These are phyloP conservation scores for Meda fulgida DNA, from an alignment of 2,797 vertebrate genomes.

Conservation along the genomic window DNA sequence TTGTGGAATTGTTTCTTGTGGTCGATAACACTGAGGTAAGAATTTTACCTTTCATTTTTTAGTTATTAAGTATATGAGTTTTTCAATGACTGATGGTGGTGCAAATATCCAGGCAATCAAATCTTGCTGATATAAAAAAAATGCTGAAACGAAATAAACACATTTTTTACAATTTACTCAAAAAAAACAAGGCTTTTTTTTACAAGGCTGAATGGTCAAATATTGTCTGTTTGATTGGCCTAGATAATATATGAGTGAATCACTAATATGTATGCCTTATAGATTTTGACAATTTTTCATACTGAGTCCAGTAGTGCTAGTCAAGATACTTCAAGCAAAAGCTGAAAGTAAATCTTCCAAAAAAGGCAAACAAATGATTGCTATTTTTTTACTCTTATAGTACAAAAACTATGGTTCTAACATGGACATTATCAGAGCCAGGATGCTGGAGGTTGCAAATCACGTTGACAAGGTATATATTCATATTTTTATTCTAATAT, in stretches of 20 bases:
- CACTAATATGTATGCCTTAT: neutral
- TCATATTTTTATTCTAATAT: neutral
- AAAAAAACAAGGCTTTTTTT: no score
- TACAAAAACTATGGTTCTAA: slow-evolving; percentile 62
- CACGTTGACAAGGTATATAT: slow-evolving; percentile 87
- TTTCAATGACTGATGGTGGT: neutral
- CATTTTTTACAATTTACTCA: no score
- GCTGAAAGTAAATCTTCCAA: neutral
- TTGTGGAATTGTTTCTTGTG: slow-evolving; percentile 87
- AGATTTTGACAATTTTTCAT: neutral
- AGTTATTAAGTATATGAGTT: neutral
- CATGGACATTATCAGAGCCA: slow-evolving; percentile 65
- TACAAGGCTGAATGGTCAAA: neutral
- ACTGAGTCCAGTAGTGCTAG: slow-evolving; percentile 48
- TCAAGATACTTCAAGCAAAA: neutral
- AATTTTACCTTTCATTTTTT: neutral
- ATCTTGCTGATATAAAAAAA: neutral
- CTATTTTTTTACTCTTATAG: slow-evolving; percentile 49
- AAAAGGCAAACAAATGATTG: neutral
- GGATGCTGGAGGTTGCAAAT: slow-evolving; percentile 84
- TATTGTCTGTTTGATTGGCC: neutral
- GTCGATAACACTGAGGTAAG: slow-evolving; percentile 86
- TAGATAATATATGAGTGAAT: neutral
- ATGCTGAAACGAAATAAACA: neutral
- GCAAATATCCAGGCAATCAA: neutral